phyloP scores from a whole-genome alignment of 2,797 vertebrate genomes.

The Pseudochirops corinnae region DNA sequence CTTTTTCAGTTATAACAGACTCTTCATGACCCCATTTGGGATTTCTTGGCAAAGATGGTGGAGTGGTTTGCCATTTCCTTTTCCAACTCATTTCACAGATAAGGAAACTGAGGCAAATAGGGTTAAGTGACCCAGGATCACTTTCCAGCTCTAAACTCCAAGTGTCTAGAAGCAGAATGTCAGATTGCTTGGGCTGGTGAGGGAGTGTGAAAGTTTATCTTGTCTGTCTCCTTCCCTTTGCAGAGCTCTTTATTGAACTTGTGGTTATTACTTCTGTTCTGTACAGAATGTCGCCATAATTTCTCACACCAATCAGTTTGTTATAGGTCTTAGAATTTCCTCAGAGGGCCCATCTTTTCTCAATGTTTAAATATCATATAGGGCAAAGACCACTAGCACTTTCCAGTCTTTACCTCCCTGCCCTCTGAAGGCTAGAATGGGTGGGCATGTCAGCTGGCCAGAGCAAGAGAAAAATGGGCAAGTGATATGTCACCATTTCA shows the following conservation, averaged over 20 bases:
- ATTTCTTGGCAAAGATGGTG: neutral
- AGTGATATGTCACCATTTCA: neutral
- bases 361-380: neutral
- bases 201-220: neutral
- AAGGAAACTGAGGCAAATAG: neutral
- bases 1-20: neutral
- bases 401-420: neutral
- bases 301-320: neutral
- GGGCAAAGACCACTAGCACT: neutral
- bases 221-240: neutral
- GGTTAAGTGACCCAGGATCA: neutral
- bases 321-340: neutral
- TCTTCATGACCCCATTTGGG: neutral
- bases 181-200: slow-evolving; percentile 18
- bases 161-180: neutral
- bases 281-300: neutral
- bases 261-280: neutral
- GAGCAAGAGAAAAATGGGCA: neutral
- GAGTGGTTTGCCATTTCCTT: neutral
- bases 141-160: neutral
- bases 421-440: neutral
- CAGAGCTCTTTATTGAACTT: neutral
- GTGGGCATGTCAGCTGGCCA: neutral
- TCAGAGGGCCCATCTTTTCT: neutral
- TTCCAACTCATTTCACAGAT: neutral